Percentiles rank a stretch among this genome's conserved stretches.
These are phyloP conservation scores for Quiscalus mexicanus DNA, from an alignment of 2,113 vertebrate genomes.

Conservation along the genomic window DNA sequence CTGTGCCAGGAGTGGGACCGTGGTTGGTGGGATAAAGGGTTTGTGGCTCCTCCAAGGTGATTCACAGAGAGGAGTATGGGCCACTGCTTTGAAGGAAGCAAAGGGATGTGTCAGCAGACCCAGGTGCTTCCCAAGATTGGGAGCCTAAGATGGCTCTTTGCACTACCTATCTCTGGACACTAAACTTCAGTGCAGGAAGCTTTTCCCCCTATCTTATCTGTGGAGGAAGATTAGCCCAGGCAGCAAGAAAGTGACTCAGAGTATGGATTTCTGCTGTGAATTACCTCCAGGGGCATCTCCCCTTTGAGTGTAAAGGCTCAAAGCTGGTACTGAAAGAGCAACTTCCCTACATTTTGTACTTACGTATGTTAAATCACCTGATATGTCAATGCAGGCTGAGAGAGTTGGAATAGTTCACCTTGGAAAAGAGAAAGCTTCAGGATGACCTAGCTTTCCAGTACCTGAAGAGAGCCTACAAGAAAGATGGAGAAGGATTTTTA, in stretches of 20 bases:
- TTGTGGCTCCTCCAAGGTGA: neutral
- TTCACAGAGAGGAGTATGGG: neutral
- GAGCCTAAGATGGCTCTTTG: neutral
- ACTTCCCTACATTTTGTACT: neutral
- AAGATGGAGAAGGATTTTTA: neutral
- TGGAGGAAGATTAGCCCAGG: neutral
- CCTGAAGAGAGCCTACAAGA: neutral
- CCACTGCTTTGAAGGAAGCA: neutral
- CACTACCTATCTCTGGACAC: neutral
- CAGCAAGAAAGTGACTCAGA: neutral
- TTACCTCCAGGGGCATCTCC: neutral
- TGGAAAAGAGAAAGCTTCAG: neutral
- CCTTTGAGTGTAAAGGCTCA: neutral
- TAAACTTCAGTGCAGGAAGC: neutral
- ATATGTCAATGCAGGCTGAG: neutral
- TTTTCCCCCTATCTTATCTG: neutral
- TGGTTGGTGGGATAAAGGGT: rapidly evolving
- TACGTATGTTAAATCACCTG: neutral
- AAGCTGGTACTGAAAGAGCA: neutral
- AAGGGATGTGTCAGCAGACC: neutral
- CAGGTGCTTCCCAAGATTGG: neutral
- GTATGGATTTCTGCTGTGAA: neutral
- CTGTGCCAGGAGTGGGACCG: neutral
- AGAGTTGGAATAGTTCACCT: neutral
- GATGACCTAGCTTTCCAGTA: neutral